A percentile compares a stretch with the other conserved stretches of the same genome.
These are phyloP conservation scores for Numenius phaeopus DNA, from an alignment of 2,797 vertebrate genomes.

Conservation along the genomic window DNA sequence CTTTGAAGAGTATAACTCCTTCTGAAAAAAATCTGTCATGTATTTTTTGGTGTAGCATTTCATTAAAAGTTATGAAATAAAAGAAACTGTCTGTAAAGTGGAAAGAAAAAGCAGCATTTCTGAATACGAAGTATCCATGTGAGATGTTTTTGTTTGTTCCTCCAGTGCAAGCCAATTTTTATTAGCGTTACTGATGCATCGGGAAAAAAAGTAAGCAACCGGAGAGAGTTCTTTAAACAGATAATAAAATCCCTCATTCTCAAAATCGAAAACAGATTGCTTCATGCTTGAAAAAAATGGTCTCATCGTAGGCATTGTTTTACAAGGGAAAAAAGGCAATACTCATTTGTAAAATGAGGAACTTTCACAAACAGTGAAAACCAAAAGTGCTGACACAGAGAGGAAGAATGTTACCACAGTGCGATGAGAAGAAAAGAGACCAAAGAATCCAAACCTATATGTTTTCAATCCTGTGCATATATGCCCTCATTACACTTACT, in stretches of 20 bases:
- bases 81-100: neutral
- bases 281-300: constrained; percentile 61
- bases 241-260: constrained; percentile 78
- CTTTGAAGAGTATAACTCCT: neutral
- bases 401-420: constrained; percentile 64
- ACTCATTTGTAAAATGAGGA: constrained; percentile 79
- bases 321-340: constrained; percentile 70
- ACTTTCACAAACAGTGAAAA: constrained; percentile 82
- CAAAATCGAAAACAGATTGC: constrained; percentile 72
- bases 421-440: constrained; percentile 39
- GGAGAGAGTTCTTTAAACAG: constrained; percentile 71
- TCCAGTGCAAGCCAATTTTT: constrained; percentile 32
- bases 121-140: neutral
- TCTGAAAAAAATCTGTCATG: neutral
- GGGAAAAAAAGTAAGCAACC: constrained; percentile 15
- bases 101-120: constrained; percentile 51
- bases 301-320: constrained; percentile 75
- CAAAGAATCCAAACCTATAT: neutral
- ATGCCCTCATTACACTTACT: neutral
- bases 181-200: constrained; percentile 57
- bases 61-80: neutral
- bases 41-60: neutral
- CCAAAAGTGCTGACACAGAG: constrained; percentile 76
- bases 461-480: neutral
- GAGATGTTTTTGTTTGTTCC: constrained; percentile 44